A percentile compares a stretch with the other conserved stretches of the same genome.
Conservation (phyloP, 2,113 vertebrate species). For the Gobius niger region DNA sequence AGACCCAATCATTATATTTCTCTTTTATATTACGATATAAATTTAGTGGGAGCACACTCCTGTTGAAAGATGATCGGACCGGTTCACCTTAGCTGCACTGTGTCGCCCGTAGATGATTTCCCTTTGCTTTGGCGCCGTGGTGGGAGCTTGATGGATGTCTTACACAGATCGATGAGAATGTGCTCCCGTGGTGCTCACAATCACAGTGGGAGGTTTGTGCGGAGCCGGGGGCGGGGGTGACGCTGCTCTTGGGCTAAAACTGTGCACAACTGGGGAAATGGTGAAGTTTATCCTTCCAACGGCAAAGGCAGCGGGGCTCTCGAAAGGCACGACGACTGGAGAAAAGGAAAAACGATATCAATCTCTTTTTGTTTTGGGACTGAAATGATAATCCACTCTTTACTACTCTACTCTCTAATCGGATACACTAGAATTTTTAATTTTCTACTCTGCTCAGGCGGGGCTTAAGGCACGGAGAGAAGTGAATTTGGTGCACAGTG, state of each 20-base stretch:
- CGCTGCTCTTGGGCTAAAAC: constrained; percentile 37
- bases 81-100: constrained; percentile 42
- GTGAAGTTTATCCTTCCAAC: neutral
- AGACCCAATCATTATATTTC: too few relatives aligned
- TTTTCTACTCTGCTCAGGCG: neutral
- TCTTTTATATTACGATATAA: too few relatives aligned
- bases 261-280: constrained; percentile 2
- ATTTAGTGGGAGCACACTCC: neutral
- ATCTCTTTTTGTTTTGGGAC: too few relatives aligned
- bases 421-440: too few relatives aligned
- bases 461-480: neutral
- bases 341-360: too few relatives aligned
- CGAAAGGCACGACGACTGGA: too few relatives aligned
- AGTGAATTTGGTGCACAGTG: neutral
- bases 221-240: constrained; percentile 34
- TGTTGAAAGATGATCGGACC: constrained; percentile 48
- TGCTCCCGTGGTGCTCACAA: constrained; percentile 49
- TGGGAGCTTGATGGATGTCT: constrained; percentile 54
- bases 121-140: constrained; percentile 45
- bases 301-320: too few relatives aligned
- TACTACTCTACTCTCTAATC: too few relatives aligned
- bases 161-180: constrained; percentile 63
- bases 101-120: constrained; percentile 57
- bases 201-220: constrained; percentile 48
- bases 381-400: too few relatives aligned